Base-by-base conservation (phyloP, 2,888 invertebrate species). In the Chesias legatella region DNA sequence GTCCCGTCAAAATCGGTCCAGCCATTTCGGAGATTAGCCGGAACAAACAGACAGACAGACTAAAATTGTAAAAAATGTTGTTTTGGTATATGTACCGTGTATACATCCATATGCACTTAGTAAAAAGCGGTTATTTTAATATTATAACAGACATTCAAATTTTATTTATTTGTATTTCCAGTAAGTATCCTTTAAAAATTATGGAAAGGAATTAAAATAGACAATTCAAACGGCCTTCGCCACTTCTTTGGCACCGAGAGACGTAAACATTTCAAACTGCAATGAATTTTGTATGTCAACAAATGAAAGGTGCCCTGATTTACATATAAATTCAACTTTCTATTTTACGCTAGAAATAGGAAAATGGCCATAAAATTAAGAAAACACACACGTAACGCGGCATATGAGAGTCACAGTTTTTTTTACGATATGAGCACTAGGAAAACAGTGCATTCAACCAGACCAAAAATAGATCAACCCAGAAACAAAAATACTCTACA, bases 381-480 rank as follows among this genome's bases (percentile, higher is more conserved):
- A 39, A 50, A 48, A 33, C 20, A 44, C 51, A 51, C 51, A 55
- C 51, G 54, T 54, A 46, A 26, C 38, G 50, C 54, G 52, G 50
- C 29, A 48, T 50, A 48, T 9, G 10, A 26, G 6, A 6, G 35
- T 9, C 10, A 20, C 10, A 17, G 33, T 43, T 52, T 58, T 43
- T 38, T 47, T 43, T 31, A 52, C 28, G 39, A 61, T 63, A 63
- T 59, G 50, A 37, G 61, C 60, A 66, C 58, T 59, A 62, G 60
- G 58, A 59, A 40, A 36, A 61, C 58, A 67, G 60, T 63, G 61
- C 63, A 63, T 60, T 58, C 52, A 61, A 67, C 62, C 56, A 60
- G 58, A 56, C 63, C 68, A 63, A 74, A 82, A 82, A 81, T 82
- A 81, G 78, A 53, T 70, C 68, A 72, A 67, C 74, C 76, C 69